Percentiles rank a stretch among this genome's conserved stretches.
Evolutionary conservation across 1,140 invertebrate species (phyloP).

Genomic region (Drosophila mojavensis): DNA sequence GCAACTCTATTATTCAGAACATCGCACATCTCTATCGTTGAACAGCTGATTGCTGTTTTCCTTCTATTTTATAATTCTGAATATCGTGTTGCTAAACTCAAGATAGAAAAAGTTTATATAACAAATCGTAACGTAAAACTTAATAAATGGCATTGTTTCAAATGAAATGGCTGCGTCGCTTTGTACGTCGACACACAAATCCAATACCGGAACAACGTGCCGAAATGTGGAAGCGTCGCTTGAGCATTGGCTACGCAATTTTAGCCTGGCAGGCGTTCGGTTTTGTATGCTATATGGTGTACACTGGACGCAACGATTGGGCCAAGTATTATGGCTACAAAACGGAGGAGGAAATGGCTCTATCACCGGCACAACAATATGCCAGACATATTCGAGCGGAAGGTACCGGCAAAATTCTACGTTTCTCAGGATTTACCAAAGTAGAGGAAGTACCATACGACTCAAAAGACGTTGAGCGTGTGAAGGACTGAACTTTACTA

Average conservation of each 20-base stretch:
- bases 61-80: constrained; percentile 16
- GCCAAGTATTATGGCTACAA: constrained; percentile 87
- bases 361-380: constrained; percentile 84
- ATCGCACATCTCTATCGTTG: constrained; percentile 10
- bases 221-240: constrained; percentile 85
- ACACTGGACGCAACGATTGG: constrained; percentile 87
- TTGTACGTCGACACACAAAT: constrained; percentile 86
- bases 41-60: constrained; percentile 42
- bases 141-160: constrained; percentile 73
- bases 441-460: constrained; percentile 78
- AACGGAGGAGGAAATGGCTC: constrained; percentile 85
- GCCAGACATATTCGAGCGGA: constrained; percentile 72
- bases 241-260: constrained; percentile 87
- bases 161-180: constrained; percentile 85
- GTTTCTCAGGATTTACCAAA: constrained; percentile 71
- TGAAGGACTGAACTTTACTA: constrained; percentile 44
- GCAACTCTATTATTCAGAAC: neutral
- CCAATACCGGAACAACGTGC: constrained; percentile 86
- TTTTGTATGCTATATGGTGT: constrained; percentile 86
- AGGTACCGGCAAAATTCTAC: constrained; percentile 81
- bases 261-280: constrained; percentile 88
- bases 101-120: constrained; percentile 34
- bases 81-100: constrained; percentile 11
- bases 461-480: constrained; percentile 23
- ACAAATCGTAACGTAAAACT: neutral